phyloP scores from a whole-genome alignment of 2,797 vertebrate species.

The Australoheros facetus region DNA sequence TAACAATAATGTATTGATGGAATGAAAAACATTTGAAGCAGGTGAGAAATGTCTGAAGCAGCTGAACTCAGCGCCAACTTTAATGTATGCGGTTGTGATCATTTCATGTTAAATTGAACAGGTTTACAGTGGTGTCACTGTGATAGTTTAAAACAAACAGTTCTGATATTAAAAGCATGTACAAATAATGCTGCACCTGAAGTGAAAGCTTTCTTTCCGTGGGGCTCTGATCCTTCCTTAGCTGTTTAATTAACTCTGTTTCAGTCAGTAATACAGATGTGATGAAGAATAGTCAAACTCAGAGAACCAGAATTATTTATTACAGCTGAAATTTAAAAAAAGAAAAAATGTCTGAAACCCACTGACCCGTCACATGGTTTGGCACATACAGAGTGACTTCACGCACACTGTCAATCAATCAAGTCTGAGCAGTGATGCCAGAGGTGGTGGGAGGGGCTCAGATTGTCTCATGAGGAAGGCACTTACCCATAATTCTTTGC shows the following conservation, averaged over 20 bases:
- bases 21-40: not conserved
- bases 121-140: not conserved
- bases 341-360: constrained; percentile 27
- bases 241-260: not conserved
- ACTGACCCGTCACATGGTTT: constrained; percentile 56
- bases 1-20: not conserved
- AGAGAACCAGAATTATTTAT: constrained; percentile 70
- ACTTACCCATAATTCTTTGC: constrained; percentile 89
- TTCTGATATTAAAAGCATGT: not conserved
- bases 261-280: not conserved
- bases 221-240: not conserved
- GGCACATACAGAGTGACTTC: constrained; percentile 56
- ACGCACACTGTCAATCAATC: constrained; percentile 36
- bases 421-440: constrained; percentile 41
- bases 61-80: not conserved
- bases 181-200: not conserved
- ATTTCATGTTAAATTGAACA: not conserved
- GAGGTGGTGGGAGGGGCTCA: constrained; percentile 33
- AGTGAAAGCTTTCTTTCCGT: not conserved
- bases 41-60: not conserved
- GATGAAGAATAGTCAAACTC: not conserved
- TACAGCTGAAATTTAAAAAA: constrained; percentile 52
- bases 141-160: not conserved
- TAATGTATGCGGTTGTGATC: not conserved
- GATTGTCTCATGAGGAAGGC: constrained; percentile 85